Evolutionary conservation across 2,888 invertebrate genomes (phyloP), one percentile per base, ranked within the genome.

Genomic region (Merodon equestris): DNA sequence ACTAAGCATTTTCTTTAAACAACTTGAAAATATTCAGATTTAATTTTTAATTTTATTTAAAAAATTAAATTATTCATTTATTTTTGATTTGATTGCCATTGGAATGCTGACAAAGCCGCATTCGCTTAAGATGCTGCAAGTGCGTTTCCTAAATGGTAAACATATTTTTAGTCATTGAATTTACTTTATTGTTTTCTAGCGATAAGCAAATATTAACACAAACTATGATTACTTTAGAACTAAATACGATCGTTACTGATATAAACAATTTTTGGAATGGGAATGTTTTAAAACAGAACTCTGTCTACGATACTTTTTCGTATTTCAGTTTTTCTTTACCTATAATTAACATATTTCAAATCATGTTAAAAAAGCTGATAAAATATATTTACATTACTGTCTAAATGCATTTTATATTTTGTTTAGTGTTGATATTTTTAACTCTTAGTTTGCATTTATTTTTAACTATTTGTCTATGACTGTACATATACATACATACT

Each of bases 211-310:
- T 36, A 34, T 4, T 1, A 44, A 60, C 40, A 64, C 27, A 73
- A 27, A 50, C 42, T 44, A 13, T 38, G 54, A 50, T 48, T 36
- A 72, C 38, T 38, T 17, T 45, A 64, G 48, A 67, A 19, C 17
- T 50, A 57, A 10, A 56, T 57, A 50, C 54, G 47, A 48, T 61
- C 53, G 54, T 54, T 54, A 47, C 38, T n/a, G 10, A 3, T 40
- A 73, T 56, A 48, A 40, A 63, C 58, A 10, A 53, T 56, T 72
- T 79, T 79, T 79, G 68, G 79, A 79, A 79, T 79, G 79, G 79
- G 74, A 79, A 79, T 79, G 79, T 79, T 74, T 27, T 74, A 56
- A 79, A 79, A 54, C 68, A 79, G 64, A 57, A 63, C 45, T 57
- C 54, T 61, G 13, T 57, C 36, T 56, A 56, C 61, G 14, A 40